A percentile compares a stretch with the other conserved stretches of the same genome.
These are phyloP conservation scores for Petrolisthes manimaculis DNA, from an alignment of 2,888 invertebrate genomes.

Conservation along the genomic window DNA sequence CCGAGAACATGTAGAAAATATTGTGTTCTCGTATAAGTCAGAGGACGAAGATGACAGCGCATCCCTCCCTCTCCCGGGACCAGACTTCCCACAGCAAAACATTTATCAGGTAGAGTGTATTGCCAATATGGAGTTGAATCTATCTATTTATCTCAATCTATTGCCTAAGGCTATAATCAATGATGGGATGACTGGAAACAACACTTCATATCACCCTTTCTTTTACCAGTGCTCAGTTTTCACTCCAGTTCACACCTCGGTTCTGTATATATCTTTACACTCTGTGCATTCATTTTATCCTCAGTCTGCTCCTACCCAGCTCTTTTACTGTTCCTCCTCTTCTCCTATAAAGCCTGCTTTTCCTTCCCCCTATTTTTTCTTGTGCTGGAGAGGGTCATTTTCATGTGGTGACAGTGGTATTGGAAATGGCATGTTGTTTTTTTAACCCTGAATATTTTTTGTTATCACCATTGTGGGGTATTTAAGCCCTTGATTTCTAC, in stretches of 20 bases:
- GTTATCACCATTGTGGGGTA: too few relatives aligned
- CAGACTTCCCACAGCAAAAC: slow-evolving; percentile 54
- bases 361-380: too few relatives aligned
- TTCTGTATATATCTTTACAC: too few relatives aligned
- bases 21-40: slow-evolving; percentile 62
- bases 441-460: too few relatives aligned
- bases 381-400: too few relatives aligned
- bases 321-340: too few relatives aligned
- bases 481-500: too few relatives aligned
- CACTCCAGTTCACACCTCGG: not conserved
- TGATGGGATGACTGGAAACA: not conserved
- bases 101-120: slow-evolving; percentile 41
- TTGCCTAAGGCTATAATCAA: not conserved
- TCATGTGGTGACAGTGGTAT: too few relatives aligned
- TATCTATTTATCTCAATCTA: not conserved
- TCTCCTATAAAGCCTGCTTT: too few relatives aligned
- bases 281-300: too few relatives aligned
- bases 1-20: slow-evolving; percentile 59
- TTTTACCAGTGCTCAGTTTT: not conserved
- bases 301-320: too few relatives aligned
- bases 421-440: too few relatives aligned
- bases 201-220: not conserved
- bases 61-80: slow-evolving; percentile 49
- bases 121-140: not conserved
- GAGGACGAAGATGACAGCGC: slow-evolving; percentile 60